These are phyloP conservation scores for Trichonephila inaurata DNA, from an alignment of 1,140 invertebrate species.

Conservation along the genomic window DNA sequence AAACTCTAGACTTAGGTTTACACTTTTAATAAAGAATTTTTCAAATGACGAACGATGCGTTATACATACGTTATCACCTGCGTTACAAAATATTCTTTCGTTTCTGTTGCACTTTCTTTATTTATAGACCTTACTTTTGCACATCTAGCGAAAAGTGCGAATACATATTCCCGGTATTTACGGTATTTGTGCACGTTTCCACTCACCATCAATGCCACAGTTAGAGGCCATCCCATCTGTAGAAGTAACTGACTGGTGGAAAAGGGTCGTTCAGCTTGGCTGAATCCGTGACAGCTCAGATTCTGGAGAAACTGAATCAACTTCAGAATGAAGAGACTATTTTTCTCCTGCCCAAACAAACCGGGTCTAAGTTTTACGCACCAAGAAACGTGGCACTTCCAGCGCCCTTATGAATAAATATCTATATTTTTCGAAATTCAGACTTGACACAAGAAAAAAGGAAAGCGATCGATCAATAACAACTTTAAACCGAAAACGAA, in stretches of 20 bases:
- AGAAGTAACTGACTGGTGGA: constrained; percentile 34
- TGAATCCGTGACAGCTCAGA: constrained; percentile 21
- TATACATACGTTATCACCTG: neutral
- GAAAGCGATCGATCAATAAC: neutral
- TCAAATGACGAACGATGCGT: neutral
- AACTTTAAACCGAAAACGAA: constrained; percentile 13
- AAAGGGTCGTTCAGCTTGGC: constrained; percentile 31
- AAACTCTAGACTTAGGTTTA: neutral
- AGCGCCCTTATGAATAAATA: constrained; percentile 23
- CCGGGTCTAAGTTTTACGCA: constrained; percentile 28
- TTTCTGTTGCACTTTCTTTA: neutral
- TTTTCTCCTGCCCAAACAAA: constrained; percentile 30
- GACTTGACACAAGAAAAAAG: neutral
- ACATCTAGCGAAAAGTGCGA: neutral
- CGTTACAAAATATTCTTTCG: neutral
- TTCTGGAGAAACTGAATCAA: constrained; percentile 26
- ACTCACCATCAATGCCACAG: constrained; percentile 6
- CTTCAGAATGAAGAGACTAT: constrained; percentile 32
- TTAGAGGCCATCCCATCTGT: constrained; percentile 10
- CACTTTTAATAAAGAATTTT: constrained; percentile 13
- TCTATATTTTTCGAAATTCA: constrained; percentile 39
- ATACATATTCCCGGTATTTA: neutral
- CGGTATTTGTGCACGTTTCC: constrained; percentile 37
- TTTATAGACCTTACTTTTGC: neutral
- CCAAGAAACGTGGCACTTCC: constrained; percentile 15